These are phyloP conservation scores for Syngnathus floridae DNA, from an alignment of 2,113 vertebrate species.

Conservation along the genomic window DNA sequence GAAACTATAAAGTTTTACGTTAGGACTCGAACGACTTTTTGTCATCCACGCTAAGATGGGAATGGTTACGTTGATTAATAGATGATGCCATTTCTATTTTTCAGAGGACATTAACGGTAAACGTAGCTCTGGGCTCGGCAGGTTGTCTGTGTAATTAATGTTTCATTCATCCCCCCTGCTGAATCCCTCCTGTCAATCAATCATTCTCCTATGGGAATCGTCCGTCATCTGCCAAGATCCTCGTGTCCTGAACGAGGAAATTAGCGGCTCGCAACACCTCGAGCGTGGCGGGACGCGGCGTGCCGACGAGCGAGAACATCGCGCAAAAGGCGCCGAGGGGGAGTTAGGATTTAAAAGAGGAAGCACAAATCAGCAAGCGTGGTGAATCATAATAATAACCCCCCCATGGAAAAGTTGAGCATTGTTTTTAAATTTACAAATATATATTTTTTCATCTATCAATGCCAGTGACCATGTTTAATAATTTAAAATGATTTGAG, in stretches of 20 bases:
- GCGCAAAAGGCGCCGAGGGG: conserved; percentile 36
- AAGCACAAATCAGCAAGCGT: conserved; percentile 3
- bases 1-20: conserved; percentile 11
- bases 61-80: too few relatives aligned
- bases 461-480: not conserved
- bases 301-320: conserved; percentile 9
- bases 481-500: not conserved
- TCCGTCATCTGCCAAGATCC: conserved; percentile 30
- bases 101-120: not conserved
- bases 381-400: conserved; percentile 18
- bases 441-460: too few relatives aligned
- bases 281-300: conserved; percentile 30
- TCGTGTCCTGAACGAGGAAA: conserved; percentile 32
- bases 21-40: too few relatives aligned
- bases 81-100: too few relatives aligned
- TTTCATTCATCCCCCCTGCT: conserved; percentile 1
- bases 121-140: conserved; percentile 1
- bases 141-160: conserved; percentile 44
- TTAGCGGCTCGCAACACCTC: conserved; percentile 24
- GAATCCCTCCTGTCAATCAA: conserved; percentile 47
- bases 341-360: conserved; percentile 29
- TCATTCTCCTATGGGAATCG: conserved; percentile 23
- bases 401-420: conserved; percentile 16
- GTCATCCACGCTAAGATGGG: too few relatives aligned
- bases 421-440: not conserved